Evolutionary conservation across 1,140 invertebrate genomes (phyloP).

Genomic region (Philopotamus ludificatus): DNA sequence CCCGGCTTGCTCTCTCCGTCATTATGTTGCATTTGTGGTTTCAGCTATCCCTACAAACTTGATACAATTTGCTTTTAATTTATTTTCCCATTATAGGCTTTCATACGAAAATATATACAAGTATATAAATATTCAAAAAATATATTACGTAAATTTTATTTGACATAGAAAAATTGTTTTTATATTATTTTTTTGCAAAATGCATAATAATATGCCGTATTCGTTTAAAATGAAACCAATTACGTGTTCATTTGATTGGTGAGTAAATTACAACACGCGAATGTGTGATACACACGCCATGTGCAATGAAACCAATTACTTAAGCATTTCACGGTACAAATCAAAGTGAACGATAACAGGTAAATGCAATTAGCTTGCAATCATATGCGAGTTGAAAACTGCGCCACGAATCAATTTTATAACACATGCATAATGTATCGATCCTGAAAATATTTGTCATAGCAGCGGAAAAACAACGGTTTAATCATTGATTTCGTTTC

Average conservation of each 20-base stretch:
- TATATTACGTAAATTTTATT: no score
- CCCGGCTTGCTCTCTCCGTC: background rate
- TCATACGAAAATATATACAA: background rate
- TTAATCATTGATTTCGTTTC: no score
- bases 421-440: no score
- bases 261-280: conserved; percentile 27
- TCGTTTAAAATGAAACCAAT: conserved; percentile 20
- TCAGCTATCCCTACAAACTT: conserved; percentile 1
- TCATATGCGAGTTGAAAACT: background rate
- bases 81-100: background rate
- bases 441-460: no score
- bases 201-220: no score
- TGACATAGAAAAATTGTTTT: no score
- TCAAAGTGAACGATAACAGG: conserved; percentile 25
- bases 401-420: no score
- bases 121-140: background rate
- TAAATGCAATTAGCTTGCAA: conserved; percentile 14
- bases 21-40: conserved; percentile 17
- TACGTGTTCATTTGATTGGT: conserved; percentile 29
- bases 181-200: no score
- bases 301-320: conserved; percentile 29
- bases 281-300: conserved; percentile 27
- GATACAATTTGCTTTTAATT: no score
- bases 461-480: no score
- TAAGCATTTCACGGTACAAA: conserved; percentile 29